Conservation (phyloP, 2,113 vertebrate species). For the Narcine bancroftii region DNA sequence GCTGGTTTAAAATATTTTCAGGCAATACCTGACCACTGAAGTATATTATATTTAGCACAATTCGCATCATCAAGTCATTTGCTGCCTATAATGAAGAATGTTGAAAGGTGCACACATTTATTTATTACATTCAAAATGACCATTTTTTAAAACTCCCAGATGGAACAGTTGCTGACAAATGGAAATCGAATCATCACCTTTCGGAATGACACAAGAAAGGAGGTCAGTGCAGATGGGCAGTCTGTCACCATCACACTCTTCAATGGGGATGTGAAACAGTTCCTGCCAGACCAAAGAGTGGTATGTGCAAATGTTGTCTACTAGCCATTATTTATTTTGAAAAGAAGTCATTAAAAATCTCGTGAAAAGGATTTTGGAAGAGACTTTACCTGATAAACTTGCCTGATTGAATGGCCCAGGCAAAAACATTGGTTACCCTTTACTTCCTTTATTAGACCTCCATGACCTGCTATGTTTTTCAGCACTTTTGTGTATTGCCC, state of each 20-base stretch:
- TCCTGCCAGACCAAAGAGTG: constrained; percentile 54
- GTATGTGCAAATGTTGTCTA: constrained; percentile 44
- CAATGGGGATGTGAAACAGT: constrained; percentile 59
- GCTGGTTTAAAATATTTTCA: not conserved
- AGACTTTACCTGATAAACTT: too few species aligned
- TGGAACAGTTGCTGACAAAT: constrained; percentile 46
- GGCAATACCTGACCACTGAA: not conserved
- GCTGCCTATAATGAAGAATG: not conserved
- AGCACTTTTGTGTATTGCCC: too few species aligned
- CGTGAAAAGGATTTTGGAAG: too few species aligned
- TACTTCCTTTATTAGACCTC: too few species aligned
- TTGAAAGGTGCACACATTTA: not conserved
- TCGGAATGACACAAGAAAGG: constrained; percentile 50
- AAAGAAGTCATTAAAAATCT: too few species aligned
- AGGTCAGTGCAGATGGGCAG: constrained; percentile 50
- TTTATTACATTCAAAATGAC: not conserved
- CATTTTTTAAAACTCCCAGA: constrained; percentile 44
- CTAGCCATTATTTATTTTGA: not conserved
- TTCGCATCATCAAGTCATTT: not conserved
- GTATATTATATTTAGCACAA: not conserved
- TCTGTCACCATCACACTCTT: constrained; percentile 48
- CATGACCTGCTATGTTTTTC: too few species aligned
- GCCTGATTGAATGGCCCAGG: too few species aligned
- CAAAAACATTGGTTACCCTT: too few species aligned
- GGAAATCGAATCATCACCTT: constrained; percentile 46